Base-by-base conservation (phyloP, 2,797 vertebrate genomes). In the Manis crassicaudata region DNA sequence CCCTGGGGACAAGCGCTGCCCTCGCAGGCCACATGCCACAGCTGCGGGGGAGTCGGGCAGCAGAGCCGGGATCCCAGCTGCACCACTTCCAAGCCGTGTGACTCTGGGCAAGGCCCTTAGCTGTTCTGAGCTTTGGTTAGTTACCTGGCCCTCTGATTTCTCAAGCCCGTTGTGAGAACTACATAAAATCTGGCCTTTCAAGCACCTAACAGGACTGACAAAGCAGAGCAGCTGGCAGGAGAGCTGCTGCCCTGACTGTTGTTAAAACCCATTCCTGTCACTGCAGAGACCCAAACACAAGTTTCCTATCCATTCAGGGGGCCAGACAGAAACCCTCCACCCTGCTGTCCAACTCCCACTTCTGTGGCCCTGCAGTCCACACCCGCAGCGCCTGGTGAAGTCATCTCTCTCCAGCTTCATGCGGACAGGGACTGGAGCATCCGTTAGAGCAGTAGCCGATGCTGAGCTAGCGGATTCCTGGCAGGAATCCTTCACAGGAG, bases 131-230 rank as follows among this genome's bases (percentile, higher is more conserved):
- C 32, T 54, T 83, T 54, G 4, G 0, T 62, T 72, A 54, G 18
- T 79, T n/a, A 23, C 10, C 80, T 72, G 11, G 11, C 7, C n/a
- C 32, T 54, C 54, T 8, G 35, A 58, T 32, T 20, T 29, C 1
- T 1, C 46, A 63, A 50, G n/a, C 3, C 8, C 76, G n/a, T 27
- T 6, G 3, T 52, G 46, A 50, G 2, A 50, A 93, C 54, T 50
- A 86, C 58, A 32, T n/a, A 29, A 88, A 92, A 60, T 52, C 29
- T 67, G 37, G 18, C 37, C 80, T 86, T 67, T 18, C 86, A 91
- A 77, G 63, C 7, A 29, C 35, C 32, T 35, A 60, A 58, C 20
- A n/a, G 23, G 75, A 54, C 32, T 13, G 46, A n/a, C 40, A 29
- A 0, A 52, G 40, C 17, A 70, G 6, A 29, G 54, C 62, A 10